phyloP scores from a whole-genome alignment of 2,888 invertebrate genomes.

The Onthophagus sagittarius region DNA sequence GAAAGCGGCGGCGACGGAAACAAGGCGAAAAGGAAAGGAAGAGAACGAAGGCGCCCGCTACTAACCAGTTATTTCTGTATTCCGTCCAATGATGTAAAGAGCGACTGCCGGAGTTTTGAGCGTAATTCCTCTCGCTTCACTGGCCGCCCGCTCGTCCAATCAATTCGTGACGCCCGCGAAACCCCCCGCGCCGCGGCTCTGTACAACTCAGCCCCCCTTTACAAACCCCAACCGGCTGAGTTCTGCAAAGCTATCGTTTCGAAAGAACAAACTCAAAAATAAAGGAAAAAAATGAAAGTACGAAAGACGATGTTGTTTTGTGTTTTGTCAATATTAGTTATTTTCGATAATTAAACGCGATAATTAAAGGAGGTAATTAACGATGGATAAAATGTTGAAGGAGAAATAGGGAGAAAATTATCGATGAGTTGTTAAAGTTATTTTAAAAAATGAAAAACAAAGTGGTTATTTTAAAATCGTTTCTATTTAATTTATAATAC shows the following conservation, averaged over 20 bases:
- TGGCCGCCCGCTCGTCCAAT: constrained; percentile 49
- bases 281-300: background rate
- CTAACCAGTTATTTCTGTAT: constrained; percentile 22
- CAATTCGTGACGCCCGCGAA: constrained; percentile 45
- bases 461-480: too few relatives aligned
- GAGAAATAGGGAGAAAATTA: background rate
- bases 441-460: background rate
- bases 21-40: background rate
- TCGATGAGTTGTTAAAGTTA: too few relatives aligned
- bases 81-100: constrained; percentile 23
- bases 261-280: background rate
- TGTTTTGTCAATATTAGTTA: constrained; percentile 2
- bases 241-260: background rate
- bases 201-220: background rate
- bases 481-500: too few relatives aligned
- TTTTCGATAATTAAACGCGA: constrained; percentile 19
- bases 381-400: background rate
- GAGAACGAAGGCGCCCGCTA: background rate
- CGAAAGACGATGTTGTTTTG: constrained; percentile 8
- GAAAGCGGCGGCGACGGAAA: background rate
- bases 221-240: background rate
- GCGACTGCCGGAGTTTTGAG: constrained; percentile 42
- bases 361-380: constrained; percentile 6
- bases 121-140: constrained; percentile 51
- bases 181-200: constrained; percentile 13